A percentile compares a stretch with the other conserved stretches of the same genome.
Evolutionary conservation across 2,113 vertebrate species (phyloP).

Genomic region (Parotia lawesii): DNA sequence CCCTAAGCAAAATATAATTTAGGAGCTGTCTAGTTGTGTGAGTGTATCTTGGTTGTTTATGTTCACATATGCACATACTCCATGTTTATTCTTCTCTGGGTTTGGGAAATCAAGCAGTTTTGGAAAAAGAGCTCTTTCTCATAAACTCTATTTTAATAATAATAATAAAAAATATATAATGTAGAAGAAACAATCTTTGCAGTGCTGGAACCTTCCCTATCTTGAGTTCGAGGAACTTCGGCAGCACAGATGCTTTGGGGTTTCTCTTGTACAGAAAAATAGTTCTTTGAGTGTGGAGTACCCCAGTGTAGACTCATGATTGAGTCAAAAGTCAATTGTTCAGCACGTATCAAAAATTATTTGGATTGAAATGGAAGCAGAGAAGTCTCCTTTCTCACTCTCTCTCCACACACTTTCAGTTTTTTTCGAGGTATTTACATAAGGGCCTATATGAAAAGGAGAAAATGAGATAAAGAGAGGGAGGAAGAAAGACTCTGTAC

Average conservation of each 20-base stretch:
- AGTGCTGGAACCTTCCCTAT: background rate
- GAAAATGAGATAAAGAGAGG: background rate
- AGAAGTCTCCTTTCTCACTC: background rate
- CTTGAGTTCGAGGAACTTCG: background rate
- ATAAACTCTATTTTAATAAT: background rate
- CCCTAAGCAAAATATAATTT: background rate
- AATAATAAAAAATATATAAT: background rate
- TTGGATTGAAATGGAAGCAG: background rate
- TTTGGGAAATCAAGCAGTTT: background rate
- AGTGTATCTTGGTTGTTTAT: background rate
- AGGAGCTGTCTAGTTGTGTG: background rate
- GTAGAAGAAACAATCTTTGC: background rate
- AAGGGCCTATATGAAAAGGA: accelerated
- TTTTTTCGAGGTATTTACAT: background rate
- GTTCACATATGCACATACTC: background rate
- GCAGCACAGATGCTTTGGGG: accelerated
- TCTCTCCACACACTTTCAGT: accelerated
- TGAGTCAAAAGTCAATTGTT: background rate
- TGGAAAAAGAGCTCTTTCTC: background rate
- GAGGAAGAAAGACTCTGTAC: background rate
- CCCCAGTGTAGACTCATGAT: accelerated
- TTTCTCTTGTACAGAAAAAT: accelerated
- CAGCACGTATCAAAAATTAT: accelerated
- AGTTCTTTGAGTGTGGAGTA: background rate
- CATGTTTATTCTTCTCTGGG: background rate